Evolutionary conservation across 2,888 invertebrate genomes (phyloP).

Genomic region (Epinotia brunnichana): DNA sequence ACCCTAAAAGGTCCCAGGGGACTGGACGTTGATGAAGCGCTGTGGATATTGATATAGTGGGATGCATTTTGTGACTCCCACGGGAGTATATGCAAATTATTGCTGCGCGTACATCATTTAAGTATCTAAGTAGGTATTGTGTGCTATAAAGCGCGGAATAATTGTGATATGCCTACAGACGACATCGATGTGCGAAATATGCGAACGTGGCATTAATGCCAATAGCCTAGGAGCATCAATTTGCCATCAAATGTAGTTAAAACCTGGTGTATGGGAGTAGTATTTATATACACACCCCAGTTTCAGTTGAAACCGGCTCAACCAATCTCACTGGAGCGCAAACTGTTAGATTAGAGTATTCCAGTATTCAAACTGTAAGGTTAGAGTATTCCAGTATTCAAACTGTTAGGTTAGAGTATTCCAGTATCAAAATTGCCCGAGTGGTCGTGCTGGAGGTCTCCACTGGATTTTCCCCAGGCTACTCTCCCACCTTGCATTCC

Average conservation of each 20-base stretch:
- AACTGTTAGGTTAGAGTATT: too few relatives aligned
- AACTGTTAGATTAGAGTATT: too few relatives aligned
- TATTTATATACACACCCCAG: not conserved
- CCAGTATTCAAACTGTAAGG: too few relatives aligned
- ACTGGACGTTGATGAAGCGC: constrained; percentile 17
- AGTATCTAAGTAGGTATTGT: not conserved
- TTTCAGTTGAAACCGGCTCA: not conserved
- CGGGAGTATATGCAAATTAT: not conserved
- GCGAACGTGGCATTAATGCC: not conserved
- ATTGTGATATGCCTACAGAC: not conserved
- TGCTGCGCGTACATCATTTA: not conserved
- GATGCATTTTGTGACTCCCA: constrained; percentile 1
- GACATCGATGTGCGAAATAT: too few relatives aligned
- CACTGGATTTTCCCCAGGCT: too few relatives aligned
- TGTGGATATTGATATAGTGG: constrained; percentile 18
- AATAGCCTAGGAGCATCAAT: not conserved
- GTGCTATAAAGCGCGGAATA: not conserved
- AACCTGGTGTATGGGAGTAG: not conserved
- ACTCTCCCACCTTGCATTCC: too few relatives aligned
- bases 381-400: too few relatives aligned
- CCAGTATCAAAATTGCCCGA: too few relatives aligned
- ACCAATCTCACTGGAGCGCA: too few relatives aligned
- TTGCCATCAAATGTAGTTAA: not conserved
- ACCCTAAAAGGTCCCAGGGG: constrained; percentile 31
- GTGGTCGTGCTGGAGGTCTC: too few relatives aligned